Conservation (phyloP, 2,888 invertebrate species). For the Spialia ferax region DNA sequence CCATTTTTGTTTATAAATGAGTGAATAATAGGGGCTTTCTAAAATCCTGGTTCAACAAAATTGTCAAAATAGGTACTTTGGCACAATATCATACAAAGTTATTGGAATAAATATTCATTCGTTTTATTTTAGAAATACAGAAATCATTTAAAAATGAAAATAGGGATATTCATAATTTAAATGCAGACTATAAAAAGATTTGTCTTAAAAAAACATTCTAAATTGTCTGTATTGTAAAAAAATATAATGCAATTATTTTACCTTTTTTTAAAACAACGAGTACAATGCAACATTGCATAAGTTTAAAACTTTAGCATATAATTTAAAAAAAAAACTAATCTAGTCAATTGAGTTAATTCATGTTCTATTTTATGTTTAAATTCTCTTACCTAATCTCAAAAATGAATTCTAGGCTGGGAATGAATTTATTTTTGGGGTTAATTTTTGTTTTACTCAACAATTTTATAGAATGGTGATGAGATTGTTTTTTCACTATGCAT, state of each 20-base stretch:
- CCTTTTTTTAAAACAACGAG: neutral
- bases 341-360: constrained; percentile 61
- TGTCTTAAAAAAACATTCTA: neutral
- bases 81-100: too few relatives aligned
- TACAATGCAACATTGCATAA: neutral
- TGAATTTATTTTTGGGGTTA: constrained; percentile 48
- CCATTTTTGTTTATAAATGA: too few relatives aligned
- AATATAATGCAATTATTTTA: neutral
- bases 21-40: too few relatives aligned
- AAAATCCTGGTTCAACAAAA: too few relatives aligned
- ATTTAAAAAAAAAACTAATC: constrained; percentile 44
- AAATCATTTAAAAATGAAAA: too few relatives aligned
- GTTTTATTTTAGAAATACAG: too few relatives aligned
- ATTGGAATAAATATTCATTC: too few relatives aligned
- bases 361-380: constrained; percentile 37
- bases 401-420: constrained; percentile 76
- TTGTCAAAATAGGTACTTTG: too few relatives aligned
- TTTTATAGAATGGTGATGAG: neutral
- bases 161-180: too few relatives aligned
- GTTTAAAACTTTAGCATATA: neutral
- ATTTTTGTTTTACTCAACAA: neutral
- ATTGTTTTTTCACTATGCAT: neutral
- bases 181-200: too few relatives aligned
- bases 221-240: neutral
- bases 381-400: constrained; percentile 52